Evolutionary conservation across 2,113 vertebrate species (phyloP).

Genomic region (Myocastor coypus): DNA sequence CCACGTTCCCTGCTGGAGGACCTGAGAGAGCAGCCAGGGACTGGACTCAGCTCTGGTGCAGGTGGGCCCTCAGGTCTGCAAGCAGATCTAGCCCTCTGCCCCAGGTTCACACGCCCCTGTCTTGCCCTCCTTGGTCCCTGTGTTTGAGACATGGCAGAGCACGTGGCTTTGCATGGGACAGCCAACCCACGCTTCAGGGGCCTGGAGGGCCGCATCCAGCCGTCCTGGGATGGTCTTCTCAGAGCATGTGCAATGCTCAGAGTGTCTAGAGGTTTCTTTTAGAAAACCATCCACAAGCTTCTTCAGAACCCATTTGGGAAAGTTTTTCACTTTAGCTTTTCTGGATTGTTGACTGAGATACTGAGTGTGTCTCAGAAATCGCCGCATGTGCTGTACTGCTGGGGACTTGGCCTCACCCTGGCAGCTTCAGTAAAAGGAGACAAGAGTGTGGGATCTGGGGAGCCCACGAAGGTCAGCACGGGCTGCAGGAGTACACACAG

Average conservation of each 20-base stretch:
- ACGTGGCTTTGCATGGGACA: no score
- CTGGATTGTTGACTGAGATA: constrained; percentile 55
- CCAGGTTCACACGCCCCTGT: not conserved
- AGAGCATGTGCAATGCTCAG: not conserved
- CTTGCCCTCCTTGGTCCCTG: no score
- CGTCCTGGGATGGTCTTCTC: not conserved
- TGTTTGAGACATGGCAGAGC: no score
- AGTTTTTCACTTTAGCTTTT: constrained; percentile 29
- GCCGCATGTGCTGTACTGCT: constrained; percentile 1
- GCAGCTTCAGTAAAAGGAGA: no score
- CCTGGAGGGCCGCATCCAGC: not conserved
- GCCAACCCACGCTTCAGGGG: no score
- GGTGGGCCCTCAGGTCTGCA: constrained; percentile 59
- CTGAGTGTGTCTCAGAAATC: constrained; percentile 33
- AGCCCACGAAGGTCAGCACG: no score
- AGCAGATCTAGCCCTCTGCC: constrained; percentile 72
- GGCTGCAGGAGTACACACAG: no score
- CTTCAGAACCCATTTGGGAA: constrained; percentile 7
- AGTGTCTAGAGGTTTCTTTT: constrained; percentile 16
- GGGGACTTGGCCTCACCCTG: no score
- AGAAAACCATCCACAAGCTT: not conserved
- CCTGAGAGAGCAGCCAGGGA: not conserved
- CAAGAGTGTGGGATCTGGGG: no score
- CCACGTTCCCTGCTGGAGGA: no score
- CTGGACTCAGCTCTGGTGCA: not conserved